Evolutionary conservation across 2,888 invertebrate species (phyloP).

Genomic region (Eurytoma californica): DNA sequence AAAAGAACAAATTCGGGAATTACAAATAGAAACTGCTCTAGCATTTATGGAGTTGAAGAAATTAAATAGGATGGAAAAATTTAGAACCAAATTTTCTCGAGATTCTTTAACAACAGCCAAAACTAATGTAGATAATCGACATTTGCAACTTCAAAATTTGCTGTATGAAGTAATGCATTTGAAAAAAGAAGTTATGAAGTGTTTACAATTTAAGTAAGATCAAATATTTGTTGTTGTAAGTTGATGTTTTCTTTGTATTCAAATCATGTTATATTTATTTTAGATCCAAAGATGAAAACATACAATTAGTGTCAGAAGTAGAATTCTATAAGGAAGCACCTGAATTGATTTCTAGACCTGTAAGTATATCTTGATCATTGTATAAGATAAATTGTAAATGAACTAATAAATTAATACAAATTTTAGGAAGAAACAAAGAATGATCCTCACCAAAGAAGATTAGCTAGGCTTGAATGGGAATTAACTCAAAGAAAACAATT

Average conservation of each 20-base stretch:
- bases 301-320: conserved; percentile 89
- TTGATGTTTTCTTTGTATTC: neutral
- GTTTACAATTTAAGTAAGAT: conserved; percentile 90
- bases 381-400: conserved; percentile 2
- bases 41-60: conserved; percentile 91
- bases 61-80: conserved; percentile 92
- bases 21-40: conserved; percentile 84
- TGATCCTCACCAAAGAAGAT: conserved; percentile 86
- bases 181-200: conserved; percentile 95
- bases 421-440: conserved; percentile 81
- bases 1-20: conserved; percentile 80
- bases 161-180: conserved; percentile 95
- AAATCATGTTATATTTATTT: conserved; percentile 31
- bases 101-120: conserved; percentile 90
- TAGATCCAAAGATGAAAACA: conserved; percentile 94
- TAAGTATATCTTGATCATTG: conserved; percentile 72
- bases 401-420: conserved; percentile 30
- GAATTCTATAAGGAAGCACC: conserved; percentile 91
- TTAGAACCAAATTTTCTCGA: conserved; percentile 87
- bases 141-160: conserved; percentile 93
- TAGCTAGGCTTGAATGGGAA: conserved; percentile 95
- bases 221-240: conserved; percentile 18
- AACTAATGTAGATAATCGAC: conserved; percentile 91
- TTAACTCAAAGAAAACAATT: conserved; percentile 90
- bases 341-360: conserved; percentile 80